Evolutionary conservation across 2,113 vertebrate genomes (phyloP).

Genomic region (Geococcyx californianus): DNA sequence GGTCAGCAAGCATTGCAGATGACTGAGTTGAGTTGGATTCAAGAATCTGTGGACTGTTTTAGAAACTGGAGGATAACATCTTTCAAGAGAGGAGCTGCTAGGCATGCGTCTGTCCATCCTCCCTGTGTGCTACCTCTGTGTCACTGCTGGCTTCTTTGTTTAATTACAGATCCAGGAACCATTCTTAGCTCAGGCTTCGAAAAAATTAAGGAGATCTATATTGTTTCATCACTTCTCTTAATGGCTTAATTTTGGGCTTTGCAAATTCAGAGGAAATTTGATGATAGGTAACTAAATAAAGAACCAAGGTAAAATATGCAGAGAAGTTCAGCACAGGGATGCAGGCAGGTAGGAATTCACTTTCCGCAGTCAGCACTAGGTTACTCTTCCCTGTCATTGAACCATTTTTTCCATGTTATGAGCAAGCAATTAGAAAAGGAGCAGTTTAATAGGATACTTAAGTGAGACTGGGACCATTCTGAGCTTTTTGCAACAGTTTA

Average conservation of each 20-base stretch:
- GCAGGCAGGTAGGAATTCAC: rapidly evolving
- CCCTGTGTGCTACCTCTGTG: not conserved
- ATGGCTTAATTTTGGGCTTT: not conserved
- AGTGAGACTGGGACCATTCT: not conserved
- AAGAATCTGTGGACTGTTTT: not conserved
- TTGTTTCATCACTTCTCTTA: not conserved
- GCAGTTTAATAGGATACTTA: rapidly evolving
- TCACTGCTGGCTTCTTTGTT: not conserved
- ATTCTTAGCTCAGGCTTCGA: not conserved
- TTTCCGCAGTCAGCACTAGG: not conserved
- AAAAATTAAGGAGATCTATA: not conserved
- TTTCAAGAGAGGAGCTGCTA: rapidly evolving
- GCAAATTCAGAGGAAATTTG: not conserved
- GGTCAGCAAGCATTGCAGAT: not conserved
- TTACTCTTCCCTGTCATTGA: not conserved
- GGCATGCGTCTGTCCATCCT: too few relatives aligned
- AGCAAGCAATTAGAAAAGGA: not conserved
- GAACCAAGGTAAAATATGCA: not conserved
- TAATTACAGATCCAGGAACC: not conserved
- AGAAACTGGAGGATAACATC: not conserved
- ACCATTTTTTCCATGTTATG: not conserved
- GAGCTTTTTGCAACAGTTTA: not conserved
- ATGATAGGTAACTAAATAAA: not conserved
- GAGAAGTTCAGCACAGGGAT: not conserved
- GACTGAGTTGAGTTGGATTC: not conserved